Evolutionary conservation across 2,113 vertebrate genomes (phyloP), one percentile per base, ranked within the genome.

Genomic region (Petaurus breviceps): DNA sequence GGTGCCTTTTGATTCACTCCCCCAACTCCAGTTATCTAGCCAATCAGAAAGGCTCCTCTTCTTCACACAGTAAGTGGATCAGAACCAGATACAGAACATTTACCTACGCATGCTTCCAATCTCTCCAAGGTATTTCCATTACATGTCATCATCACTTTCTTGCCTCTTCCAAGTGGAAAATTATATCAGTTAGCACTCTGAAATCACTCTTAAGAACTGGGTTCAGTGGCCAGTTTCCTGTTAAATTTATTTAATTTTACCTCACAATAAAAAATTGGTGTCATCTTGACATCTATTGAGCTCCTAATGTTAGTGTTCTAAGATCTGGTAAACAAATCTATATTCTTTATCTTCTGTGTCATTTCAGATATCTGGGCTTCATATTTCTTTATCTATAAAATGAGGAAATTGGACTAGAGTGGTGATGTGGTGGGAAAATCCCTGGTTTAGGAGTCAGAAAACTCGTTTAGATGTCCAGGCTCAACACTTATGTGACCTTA

Each of bases 191-290:
- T 3, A n/a, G 37, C 61, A 77, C 31, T 77, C 37, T 5, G 1
- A 16, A 43, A 19, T 84, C n/a, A 84, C 16, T 84, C 68, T 84
- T 84, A 43, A 84, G 68, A 16, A 23, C 37, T 84, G 2, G 68
- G 68, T 23, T 7, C 68, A 43, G 19, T 84, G n/a, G 68, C 6
- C 19, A 84, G 37, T 43, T 84, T 19, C 68, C 19, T 43, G n/a
- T n/a, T 92, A 68, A 90, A 92, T 92, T 91, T 53, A 49, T 91
- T 55, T 92, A 77, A 93, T 95, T 92, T 92, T 93, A 96, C 14
- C 53, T 19, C 47, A 51, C 25, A 77, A 77, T 84, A 43, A 84
- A 43, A 68, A 68, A 68, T 68, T 37, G 54, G 1, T 68, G 2
- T 84, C 22, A 23, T 16, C 19, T 84, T 43, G 68, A 84, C 5